Evolutionary conservation across 1,140 invertebrate species (phyloP), one percentile per base, ranked within the genome.

Genomic region (Melanaphis sacchari): DNA sequence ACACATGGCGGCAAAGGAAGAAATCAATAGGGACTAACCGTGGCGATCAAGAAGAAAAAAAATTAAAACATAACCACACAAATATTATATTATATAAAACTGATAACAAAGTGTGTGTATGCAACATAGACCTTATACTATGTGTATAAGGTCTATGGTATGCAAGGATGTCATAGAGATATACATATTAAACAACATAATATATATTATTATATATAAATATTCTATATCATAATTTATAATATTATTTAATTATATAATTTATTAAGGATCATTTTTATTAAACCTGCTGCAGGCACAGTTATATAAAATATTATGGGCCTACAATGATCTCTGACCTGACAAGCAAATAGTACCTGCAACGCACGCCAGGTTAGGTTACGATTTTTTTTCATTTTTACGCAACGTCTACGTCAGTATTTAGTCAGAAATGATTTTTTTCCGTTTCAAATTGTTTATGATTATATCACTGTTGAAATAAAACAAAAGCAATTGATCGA

Each of bases 21-120:
- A 52, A 89, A 89, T 89, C 87, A 52, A 89, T 89, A 89, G 31
- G 7, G n/a, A 76, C 31, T 76, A 76, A 76, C 59, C 59, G 15
- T 15, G 31, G n/a, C 46, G 87, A 52, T 89, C 36, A 21, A 52
- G 36, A 89, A n/a, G 31, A 8, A 87, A 46, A 21, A 46, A 7
- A 9, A n/a, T 38, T 38, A 22, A 38, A 22, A 82, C 18, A 82
- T 38, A 21, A 24, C 76, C 4, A 81, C 22, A 81, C 15, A 31
- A 81, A 38, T 76, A 76, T 66, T 15, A 76, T n/a, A 76, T 18
- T n/a, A 76, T 8, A n/a, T 76, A 76, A n/a, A 76, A 76, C 84
- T 85, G 40, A 85, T 43, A 85, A 85, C 38, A 43, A 8, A 36
- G 7, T 52, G 40, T 46, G 43, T 52, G 2, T 18, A n/a, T n/a